Evolutionary conservation across 2,113 vertebrate species (phyloP).

Genomic region (Aphelocoma coerulescens): DNA sequence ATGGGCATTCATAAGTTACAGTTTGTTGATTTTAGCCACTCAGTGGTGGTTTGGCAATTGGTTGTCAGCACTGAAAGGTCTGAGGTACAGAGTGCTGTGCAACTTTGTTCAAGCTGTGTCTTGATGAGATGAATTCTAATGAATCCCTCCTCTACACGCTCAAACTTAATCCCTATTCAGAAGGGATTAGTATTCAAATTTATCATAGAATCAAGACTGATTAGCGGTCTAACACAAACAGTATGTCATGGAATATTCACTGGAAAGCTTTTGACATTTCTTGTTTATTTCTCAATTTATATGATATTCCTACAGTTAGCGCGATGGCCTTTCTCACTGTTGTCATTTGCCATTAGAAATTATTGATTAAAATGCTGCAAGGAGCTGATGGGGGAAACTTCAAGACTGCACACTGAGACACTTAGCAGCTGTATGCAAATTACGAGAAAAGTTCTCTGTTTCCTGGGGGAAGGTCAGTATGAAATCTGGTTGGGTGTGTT

Average conservation of each 20-base stretch:
- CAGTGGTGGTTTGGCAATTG: conserved; percentile 37
- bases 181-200: conserved; percentile 78
- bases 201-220: conserved; percentile 71
- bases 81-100: conserved; percentile 22
- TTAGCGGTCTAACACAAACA: conserved; percentile 59
- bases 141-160: conserved; percentile 52
- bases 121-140: conserved; percentile 76
- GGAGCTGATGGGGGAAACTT: background rate
- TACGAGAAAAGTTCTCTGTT: conserved; percentile 13
- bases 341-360: background rate
- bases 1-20: background rate
- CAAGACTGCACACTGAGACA: background rate
- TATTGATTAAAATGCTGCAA: background rate
- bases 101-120: conserved; percentile 66
- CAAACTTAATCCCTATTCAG: conserved; percentile 76
- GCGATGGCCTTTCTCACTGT: background rate
- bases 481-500: conserved; percentile 16
- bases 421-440: conserved; percentile 70
- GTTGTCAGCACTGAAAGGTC: conserved; percentile 45
- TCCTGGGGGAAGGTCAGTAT: conserved; percentile 42
- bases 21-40: conserved; percentile 45
- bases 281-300: conserved; percentile 31
- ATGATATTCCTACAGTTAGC: background rate
- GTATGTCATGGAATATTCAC: conserved; percentile 35
- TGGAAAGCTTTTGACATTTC: conserved; percentile 41